Conservation (phyloP, 2,113 vertebrate species). For the Nibea albiflora region DNA sequence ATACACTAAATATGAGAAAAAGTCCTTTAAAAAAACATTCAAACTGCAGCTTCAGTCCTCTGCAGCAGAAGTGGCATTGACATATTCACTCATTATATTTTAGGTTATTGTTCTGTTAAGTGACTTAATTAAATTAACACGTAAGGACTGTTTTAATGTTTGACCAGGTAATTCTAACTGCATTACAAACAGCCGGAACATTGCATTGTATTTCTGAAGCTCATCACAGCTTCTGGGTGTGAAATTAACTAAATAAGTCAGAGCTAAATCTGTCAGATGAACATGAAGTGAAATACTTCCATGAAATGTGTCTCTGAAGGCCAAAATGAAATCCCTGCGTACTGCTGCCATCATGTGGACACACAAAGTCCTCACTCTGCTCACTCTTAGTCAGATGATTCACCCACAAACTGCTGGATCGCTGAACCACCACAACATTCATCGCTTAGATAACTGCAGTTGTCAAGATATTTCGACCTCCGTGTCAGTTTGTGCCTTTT, state of each 20-base stretch:
- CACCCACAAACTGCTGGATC: background rate
- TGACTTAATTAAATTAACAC: background rate
- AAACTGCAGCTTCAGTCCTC: background rate
- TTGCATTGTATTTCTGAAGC: background rate
- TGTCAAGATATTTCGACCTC: background rate
- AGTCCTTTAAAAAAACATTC: background rate
- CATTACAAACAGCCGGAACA: background rate
- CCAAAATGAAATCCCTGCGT: background rate
- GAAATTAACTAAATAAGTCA: background rate
- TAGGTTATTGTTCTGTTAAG: background rate
- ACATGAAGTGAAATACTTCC: background rate
- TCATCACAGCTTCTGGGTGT: background rate
- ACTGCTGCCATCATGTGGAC: conserved; percentile 79
- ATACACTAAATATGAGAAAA: background rate
- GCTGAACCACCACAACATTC: background rate
- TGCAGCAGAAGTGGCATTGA: background rate
- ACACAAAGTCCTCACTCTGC: background rate
- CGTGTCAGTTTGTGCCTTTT: background rate
- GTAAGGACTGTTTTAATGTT: background rate
- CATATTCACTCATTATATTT: too few relatives aligned
- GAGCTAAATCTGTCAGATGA: background rate
- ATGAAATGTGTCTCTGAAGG: background rate
- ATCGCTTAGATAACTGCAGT: background rate
- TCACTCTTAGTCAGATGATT: background rate
- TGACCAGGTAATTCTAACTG: background rate